Evolutionary conservation across 1,140 invertebrate genomes (phyloP).

Genomic region (Oncopodura yosiiana): DNA sequence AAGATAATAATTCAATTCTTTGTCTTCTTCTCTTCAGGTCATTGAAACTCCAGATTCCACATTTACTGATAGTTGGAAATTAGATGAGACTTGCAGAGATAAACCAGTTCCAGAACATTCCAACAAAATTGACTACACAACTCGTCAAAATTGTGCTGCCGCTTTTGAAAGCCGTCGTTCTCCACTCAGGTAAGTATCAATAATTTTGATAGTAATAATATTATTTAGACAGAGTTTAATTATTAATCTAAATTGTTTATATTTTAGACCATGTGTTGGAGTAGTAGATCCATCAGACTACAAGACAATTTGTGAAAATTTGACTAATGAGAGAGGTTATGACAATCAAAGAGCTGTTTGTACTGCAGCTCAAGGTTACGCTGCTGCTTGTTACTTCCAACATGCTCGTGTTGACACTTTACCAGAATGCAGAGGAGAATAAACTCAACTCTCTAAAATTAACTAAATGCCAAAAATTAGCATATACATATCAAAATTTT

Average conservation of each 20-base stretch:
- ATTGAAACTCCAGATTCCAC: background rate
- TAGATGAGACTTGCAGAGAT: constrained; percentile 16
- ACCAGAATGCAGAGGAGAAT: background rate
- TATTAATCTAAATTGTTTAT: background rate
- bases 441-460: no score
- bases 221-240: background rate
- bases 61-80: constrained; percentile 19
- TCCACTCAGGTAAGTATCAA: background rate
- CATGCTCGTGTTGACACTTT: constrained; percentile 1
- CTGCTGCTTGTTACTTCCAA: constrained; percentile 13
- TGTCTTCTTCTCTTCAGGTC: constrained; percentile 2
- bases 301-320: constrained; percentile 12
- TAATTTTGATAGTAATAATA: background rate
- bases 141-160: constrained; percentile 4
- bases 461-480: no score
- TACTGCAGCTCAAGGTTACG: constrained; percentile 10
- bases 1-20: background rate
- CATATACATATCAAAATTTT: no score
- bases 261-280: constrained; percentile 15
- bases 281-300: constrained; percentile 11
- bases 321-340: constrained; percentile 9
- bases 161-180: constrained; percentile 10
- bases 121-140: background rate
- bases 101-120: constrained; percentile 3
- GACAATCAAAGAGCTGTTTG: constrained; percentile 8